Evolutionary conservation across 2,797 vertebrate genomes (phyloP), one percentile per base, ranked within the genome.

Genomic region (Urosaurus nigricauda): DNA sequence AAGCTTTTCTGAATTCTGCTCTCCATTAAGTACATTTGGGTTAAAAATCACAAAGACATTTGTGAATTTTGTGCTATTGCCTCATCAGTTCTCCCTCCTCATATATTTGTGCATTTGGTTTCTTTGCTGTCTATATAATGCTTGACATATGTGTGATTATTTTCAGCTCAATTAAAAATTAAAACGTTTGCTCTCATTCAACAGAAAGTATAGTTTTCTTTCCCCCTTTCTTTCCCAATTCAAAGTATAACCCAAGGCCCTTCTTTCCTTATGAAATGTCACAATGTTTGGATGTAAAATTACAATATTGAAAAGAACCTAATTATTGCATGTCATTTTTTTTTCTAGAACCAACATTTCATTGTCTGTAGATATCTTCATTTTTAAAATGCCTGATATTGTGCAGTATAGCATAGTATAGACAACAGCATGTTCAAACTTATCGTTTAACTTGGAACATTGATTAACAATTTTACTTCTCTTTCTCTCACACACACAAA

Each of bases 231-330:
- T 68, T 65, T 85, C 37, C 16, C 26, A 68, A 5, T 68, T 78
- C 24, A 83, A 68, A 78, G 40, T 77, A 77, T 65, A 60, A 21
- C 29, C 29, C 12, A 29, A 2, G 13, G 6, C 21, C 35, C 75
- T 68, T 77, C 58, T 37, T 83, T 83, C 26, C 43, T 68, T 32
- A 68, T 78, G 43, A 78, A 70, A 68, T 88, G 81, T 65, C 81
- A 84, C 40, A 83, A 56, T 78, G 24, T 84, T 84, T 88, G 43
- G 60, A 84, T 68, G 47, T 88, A 47, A 84, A 84, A 84, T 84
- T 84, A 75, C 56, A 84, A 83, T 29, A 47, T 77, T 56, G 79
- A 82, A 75, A 17, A 65, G 40, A 58, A 74, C 13, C 40, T 88
- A 88, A 77, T 83, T 88, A 75, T 29, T 83, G 12, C 56, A 75